Base-by-base conservation (phyloP, 2,113 vertebrate species). In the Pseudorhombus dupliciocellatus region DNA sequence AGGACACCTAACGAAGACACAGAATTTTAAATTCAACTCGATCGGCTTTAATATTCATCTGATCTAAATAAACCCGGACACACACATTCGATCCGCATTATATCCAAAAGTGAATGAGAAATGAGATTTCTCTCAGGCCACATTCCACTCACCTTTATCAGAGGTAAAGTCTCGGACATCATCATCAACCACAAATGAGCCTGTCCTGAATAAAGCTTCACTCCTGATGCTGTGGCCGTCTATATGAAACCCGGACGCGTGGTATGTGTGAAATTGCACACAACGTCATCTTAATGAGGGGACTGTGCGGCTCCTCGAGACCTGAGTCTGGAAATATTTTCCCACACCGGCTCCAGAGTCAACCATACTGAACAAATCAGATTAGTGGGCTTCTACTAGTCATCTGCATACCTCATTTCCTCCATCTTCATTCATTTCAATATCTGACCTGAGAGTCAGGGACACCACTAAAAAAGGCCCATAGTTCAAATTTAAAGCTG, bases 361-460 rank as follows among this genome's bases (percentile, higher is more conserved):
- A 94, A 80, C 88, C 91, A 93, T 74, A 90, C 92, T 91, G 93
- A 93, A 93, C 92, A 93, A 93, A 94, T 94, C 76, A 94, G 93
- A 94, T 94, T 93, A 93, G 87, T 52, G 91, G 80, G 89, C 83
- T 85, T 85, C 66, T 73, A 77, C 83, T 79, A 84, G 89, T 89
- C 82, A 79, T 84, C 87, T 76, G 88, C 90, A 90, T 85, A 88
- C 83, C 90, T 63, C 56, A 65, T 86, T 86, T 84, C 70, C 83
- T 77, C 73, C 80, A 81, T 84, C 79, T 87, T 84, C 83, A 83
- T 77, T 83, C 74, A 81, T 81, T 80, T 78, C 68, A 79, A 72
- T 71, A 77, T 81, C 79, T 77, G 68, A 81, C 55, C 86, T 75
- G 69, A 89, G 67, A 72, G 40, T n/a, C 16, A 64, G n/a, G 4